Evolutionary conservation across 2,888 invertebrate genomes (phyloP), one percentile per base, ranked within the genome.

Genomic region (Unio delphinus): DNA sequence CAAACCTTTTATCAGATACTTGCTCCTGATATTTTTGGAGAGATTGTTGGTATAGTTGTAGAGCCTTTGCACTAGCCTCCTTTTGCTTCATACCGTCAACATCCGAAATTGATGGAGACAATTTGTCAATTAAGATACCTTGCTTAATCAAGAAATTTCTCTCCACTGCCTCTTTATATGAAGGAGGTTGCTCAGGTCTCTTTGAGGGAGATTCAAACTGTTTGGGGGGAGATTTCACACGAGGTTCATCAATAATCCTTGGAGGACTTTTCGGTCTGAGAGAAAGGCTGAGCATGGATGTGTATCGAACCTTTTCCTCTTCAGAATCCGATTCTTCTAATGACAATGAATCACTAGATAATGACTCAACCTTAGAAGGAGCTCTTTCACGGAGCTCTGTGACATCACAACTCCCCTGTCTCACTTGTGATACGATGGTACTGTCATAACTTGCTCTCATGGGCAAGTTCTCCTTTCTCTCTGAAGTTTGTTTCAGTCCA

Each of bases 111-210:
- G 79, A 80, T 28, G 78, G 69, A 11, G 83, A 76, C 30, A 79
- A 63, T 28, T 54, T 54, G 15, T 45, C 15, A 11, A 15, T 45
- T 45, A 45, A 15, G 34, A 74, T 55, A 34, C 82, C 81, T 34
- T 79, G 75, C 65, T 82, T 74, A 17, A 86, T 65, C 67, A 83
- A 68, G 64, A 72, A 77, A 64, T 83, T 85, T 63, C 88, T 73
- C 26, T 85, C 79, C 34, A 87, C 63, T 20, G 89, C 87, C 66
- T 86, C 86, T 8, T 81, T 75, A 68, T 88, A 88, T n/a, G 83
- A 80, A 45, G 87, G 70, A 61, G 64, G 67, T 54, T 67, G 66
- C 45, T 65, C 58, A n/a, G 65, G 56, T 15, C 55, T 23, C 56
- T 28, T 55, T 55, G 55, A 55, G 26, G 57, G 57, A 11, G 57